Evolutionary conservation across 2,888 invertebrate genomes (phyloP), one percentile per base, ranked within the genome.

Genomic region (Caenorhabditis drosophilae): DNA sequence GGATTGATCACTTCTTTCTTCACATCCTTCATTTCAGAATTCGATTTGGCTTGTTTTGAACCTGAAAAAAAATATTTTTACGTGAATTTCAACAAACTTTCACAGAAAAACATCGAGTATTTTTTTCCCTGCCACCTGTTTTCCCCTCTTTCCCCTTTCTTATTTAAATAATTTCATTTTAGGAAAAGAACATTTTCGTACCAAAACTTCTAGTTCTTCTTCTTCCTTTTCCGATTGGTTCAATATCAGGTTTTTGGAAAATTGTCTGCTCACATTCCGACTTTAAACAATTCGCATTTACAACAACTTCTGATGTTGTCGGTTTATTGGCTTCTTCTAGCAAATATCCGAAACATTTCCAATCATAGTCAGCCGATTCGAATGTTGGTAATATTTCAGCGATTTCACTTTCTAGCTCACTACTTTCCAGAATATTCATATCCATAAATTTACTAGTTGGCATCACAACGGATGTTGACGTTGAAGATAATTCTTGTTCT

Each of bases 1-100:
- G 75, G 75, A 46, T 75, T 70, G 3, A 70, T 51, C 9, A 70
- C 64, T 23, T 64, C 57, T 41, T 63, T 63, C 26, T 58, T 57
- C 27, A 42, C 46, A 16, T 49, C 44, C 2, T 22, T 44, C 47
- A 16, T 47, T 55, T 44, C 48, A 52, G 23, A 50, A n/a, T 9
- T 26, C 18, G 44, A n/a, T 27, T 45, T 42, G 15, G 42, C 25
- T 18, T 16, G 16, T 23, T 42, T 45, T 2, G 44, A 15, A 16
- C 22, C 44, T 45, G 44, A n/a, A 45, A 42, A 18, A 40, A 20
- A 15, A 9, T 9, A 15, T n/a, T 9, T 9, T 36, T 9, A 9
- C 31, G 6, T 31, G 12, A 6, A 9, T 6, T 31, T 9, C 7
- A 31, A n/a, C 41, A 20, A 11, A 41, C 11, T 22, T 41, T 41